Conservation (phyloP, 2,888 invertebrate genomes). For the Eudasyphora cyanicolor region DNA sequence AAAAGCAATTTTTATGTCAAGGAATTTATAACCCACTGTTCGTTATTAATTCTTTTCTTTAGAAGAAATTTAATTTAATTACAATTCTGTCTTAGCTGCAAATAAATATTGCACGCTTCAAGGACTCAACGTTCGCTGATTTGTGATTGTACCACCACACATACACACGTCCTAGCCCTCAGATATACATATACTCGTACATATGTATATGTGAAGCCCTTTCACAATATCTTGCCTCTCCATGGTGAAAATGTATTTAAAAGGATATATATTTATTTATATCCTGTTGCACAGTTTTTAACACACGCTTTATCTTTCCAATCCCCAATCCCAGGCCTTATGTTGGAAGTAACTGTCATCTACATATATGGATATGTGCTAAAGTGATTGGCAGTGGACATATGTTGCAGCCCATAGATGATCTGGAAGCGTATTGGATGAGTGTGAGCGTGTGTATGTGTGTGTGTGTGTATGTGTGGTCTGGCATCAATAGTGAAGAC, state of each 20-base stretch:
- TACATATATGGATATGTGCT: too few species aligned
- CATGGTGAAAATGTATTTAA: background rate
- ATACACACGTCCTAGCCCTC: background rate
- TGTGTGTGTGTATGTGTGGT: background rate
- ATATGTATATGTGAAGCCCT: background rate
- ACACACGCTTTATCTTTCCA: background rate
- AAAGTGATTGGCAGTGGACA: too few species aligned
- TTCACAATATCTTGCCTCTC: background rate
- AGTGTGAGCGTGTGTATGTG: background rate
- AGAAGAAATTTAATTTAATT: too few species aligned
- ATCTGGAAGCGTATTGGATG: too few species aligned
- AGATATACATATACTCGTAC: background rate
- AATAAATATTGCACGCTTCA: background rate
- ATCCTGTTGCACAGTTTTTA: background rate
- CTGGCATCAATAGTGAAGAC: background rate
- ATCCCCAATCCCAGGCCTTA: too few species aligned
- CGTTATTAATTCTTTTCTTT: too few species aligned
- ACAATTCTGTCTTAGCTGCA: too few species aligned
- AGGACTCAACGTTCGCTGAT: background rate
- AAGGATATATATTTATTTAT: background rate
- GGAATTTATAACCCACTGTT: too few species aligned
- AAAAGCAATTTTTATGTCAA: too few species aligned
- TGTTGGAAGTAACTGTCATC: too few species aligned
- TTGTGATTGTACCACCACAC: too few species aligned
- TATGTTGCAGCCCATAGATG: too few species aligned